Evolutionary conservation across 92 coral and sea anemone genomes (phyloP).

Genomic region (Porites lobata): DNA sequence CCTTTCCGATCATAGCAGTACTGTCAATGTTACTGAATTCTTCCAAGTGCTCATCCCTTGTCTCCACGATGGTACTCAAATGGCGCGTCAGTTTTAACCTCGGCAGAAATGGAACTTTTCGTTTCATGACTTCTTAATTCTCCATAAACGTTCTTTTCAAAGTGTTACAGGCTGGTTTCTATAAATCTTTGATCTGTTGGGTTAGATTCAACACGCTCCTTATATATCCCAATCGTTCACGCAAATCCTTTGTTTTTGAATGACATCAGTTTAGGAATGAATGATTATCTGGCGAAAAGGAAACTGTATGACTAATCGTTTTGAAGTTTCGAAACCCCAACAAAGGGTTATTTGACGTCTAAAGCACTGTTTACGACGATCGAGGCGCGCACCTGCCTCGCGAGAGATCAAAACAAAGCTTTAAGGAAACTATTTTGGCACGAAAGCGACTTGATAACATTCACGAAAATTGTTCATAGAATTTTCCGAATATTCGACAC

Average conservation of each 20-base stretch:
- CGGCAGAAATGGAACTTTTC: conserved; percentile 34
- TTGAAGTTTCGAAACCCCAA: conserved; percentile 7
- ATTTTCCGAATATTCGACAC: no score
- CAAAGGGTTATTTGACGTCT: conserved; percentile 10
- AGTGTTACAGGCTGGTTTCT: background rate
- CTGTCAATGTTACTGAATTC: conserved; percentile 2
- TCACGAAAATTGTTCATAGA: background rate
- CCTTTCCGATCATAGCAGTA: background rate
- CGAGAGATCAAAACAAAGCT: conserved; percentile 4
- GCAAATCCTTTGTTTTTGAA: background rate
- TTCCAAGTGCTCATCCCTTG: conserved; percentile 23
- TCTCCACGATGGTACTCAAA: conserved; percentile 49
- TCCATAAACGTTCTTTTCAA: background rate
- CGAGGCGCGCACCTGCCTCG: conserved; percentile 16
- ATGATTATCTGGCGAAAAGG: conserved; percentile 8
- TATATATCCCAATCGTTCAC: conserved; percentile 26
- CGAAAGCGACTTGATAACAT: background rate
- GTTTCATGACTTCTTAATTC: conserved; percentile 24
- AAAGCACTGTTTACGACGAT: background rate
- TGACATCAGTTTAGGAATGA: background rate
- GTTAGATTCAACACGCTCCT: background rate
- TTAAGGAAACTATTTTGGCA: conserved; percentile 8
- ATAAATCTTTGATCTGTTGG: background rate
- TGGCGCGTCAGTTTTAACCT: conserved; percentile 32
- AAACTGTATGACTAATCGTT: background rate